A percentile compares a stretch with the other conserved stretches of the same genome.
Evolutionary conservation across 2,797 vertebrate species (phyloP).

Genomic region (Novumbra hubbsi): DNA sequence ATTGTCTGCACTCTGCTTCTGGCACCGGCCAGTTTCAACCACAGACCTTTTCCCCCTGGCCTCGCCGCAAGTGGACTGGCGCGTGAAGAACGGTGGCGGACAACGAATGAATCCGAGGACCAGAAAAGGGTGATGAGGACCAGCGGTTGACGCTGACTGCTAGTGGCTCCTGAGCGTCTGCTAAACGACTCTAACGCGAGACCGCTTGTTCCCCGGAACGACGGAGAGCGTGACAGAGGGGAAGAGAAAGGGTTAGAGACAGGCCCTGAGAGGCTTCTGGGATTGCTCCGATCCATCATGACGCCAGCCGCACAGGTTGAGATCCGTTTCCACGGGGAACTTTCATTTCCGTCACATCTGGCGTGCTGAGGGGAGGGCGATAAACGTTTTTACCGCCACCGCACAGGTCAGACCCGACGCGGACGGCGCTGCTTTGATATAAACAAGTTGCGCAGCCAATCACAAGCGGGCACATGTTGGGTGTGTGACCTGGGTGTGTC

Average conservation of each 20-base stretch:
- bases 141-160: not conserved
- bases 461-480: not conserved
- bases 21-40: slow-evolving; percentile 37
- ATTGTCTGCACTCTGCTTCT: slow-evolving; percentile 59
- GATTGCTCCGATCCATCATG: slow-evolving; percentile 59
- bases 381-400: slow-evolving; percentile 53
- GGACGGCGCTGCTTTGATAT: slow-evolving; percentile 51
- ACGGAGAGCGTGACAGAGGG: slow-evolving; percentile 21
- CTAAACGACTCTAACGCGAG: slow-evolving; percentile 33
- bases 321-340: slow-evolving; percentile 38
- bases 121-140: not conserved
- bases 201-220: not conserved
- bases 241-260: slow-evolving; percentile 35
- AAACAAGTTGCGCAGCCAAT: slow-evolving; percentile 35
- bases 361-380: slow-evolving; percentile 38
- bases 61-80: slow-evolving; percentile 39
- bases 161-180: slow-evolving; percentile 1
- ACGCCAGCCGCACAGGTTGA: slow-evolving; percentile 35
- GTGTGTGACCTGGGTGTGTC: slow-evolving; percentile 5
- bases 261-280: slow-evolving; percentile 34
- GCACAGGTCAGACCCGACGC: slow-evolving; percentile 17
- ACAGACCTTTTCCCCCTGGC: slow-evolving; percentile 44
- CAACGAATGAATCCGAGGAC: slow-evolving; percentile 15
- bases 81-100: not conserved
- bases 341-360: slow-evolving; percentile 61